These are phyloP conservation scores for Anolis carolinensis DNA, from an alignment of 2,113 vertebrate species.

Conservation along the genomic window DNA sequence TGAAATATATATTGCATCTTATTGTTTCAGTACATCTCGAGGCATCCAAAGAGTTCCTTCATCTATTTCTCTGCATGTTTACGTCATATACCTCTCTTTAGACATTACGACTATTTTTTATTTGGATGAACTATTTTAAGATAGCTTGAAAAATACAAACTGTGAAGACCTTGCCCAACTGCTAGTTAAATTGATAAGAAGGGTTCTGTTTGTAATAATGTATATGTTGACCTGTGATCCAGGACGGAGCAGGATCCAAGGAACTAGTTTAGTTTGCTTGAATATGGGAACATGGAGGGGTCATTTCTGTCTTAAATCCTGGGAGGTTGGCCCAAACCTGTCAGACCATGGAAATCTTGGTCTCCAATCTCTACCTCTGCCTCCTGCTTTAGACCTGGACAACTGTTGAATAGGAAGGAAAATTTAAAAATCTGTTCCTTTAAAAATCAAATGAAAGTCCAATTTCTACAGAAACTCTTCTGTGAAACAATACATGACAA, in stretches of 20 bases:
- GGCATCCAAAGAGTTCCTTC: not conserved
- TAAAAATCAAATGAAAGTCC: not conserved
- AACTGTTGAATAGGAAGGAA: not conserved
- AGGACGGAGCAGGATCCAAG: no score
- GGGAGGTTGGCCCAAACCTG: not conserved
- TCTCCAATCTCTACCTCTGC: not conserved
- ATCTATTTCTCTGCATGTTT: conserved; percentile 5
- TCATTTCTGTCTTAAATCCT: not conserved
- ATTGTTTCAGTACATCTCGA: not conserved
- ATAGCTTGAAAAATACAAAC: conserved; percentile 6
- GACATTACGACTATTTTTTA: conserved; percentile 11
- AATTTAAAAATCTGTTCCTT: not conserved
- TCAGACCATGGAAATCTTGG: not conserved
- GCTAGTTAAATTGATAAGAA: no score
- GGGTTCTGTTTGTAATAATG: no score
- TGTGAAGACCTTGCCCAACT: no score
- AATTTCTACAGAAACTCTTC: not conserved
- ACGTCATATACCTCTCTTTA: conserved; percentile 30
- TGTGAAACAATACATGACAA: not conserved
- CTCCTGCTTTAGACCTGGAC: not conserved
- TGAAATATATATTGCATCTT: not conserved
- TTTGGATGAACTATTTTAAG: not conserved
- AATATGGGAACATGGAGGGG: no score
- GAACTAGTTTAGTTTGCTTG: no score
- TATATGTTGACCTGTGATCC: no score